Conservation (phyloP, 2,797 vertebrate genomes). For the Jordanella pulchra region DNA sequence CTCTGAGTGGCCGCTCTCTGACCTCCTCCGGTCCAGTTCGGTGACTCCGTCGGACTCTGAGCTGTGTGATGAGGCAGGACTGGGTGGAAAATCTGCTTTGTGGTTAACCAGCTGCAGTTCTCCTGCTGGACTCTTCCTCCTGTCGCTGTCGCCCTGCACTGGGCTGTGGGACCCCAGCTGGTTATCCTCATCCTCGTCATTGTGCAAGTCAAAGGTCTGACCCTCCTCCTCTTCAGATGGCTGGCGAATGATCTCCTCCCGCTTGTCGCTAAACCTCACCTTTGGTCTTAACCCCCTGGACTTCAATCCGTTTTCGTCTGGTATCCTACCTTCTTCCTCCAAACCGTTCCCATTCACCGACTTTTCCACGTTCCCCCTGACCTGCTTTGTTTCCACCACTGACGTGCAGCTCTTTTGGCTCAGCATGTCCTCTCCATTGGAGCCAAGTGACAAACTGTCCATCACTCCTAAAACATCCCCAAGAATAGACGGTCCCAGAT, state of each 20-base stretch:
- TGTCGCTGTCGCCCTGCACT: constrained; percentile 44
- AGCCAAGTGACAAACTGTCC: constrained; percentile 81
- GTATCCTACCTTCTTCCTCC: constrained; percentile 66
- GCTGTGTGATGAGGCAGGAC: constrained; percentile 79
- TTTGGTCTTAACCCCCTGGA: constrained; percentile 76
- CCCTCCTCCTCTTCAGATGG: constrained; percentile 74
- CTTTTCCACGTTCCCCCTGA: constrained; percentile 42
- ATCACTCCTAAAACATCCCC: constrained; percentile 91
- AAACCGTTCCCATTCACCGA: constrained; percentile 71
- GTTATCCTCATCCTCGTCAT: constrained; percentile 70
- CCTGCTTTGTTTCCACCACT: constrained; percentile 48
- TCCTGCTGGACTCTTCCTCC: constrained; percentile 29
- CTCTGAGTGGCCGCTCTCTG: constrained; percentile 75
- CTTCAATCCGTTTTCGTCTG: constrained; percentile 73
- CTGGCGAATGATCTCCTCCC: constrained; percentile 83
- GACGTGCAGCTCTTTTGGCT: constrained; percentile 48
- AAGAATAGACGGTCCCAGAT: constrained; percentile 91
- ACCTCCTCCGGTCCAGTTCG: constrained; percentile 80
- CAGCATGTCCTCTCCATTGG: constrained; percentile 58
- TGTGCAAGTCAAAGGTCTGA: constrained; percentile 69
- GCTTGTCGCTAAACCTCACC: constrained; percentile 84
- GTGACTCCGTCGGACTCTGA: constrained; percentile 80
- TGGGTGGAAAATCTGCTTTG: constrained; percentile 73
- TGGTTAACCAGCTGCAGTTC: constrained; percentile 60
- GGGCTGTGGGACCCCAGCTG: constrained; percentile 50